Evolutionary conservation across 2,113 vertebrate species (phyloP).

Genomic region (Elaphurus davidianus): DNA sequence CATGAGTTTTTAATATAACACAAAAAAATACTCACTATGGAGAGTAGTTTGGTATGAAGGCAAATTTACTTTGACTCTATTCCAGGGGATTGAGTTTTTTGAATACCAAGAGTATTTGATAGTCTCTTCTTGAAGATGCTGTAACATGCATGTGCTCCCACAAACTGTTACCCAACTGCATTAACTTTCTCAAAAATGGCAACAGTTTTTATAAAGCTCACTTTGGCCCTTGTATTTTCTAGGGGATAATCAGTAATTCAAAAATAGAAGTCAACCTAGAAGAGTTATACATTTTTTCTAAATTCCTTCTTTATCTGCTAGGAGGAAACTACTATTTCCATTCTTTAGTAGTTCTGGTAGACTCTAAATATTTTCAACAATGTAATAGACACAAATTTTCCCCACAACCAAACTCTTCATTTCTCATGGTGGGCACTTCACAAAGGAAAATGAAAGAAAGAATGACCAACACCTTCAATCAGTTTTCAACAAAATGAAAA

Average conservation of each 20-base stretch:
- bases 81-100: neutral
- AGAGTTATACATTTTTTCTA: neutral
- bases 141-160: neutral
- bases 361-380: neutral
- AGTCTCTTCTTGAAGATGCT: neutral
- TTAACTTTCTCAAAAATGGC: neutral
- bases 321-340: neutral
- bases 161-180: neutral
- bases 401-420: neutral
- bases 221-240: neutral
- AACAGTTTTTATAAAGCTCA: neutral
- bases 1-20: slow-evolving; percentile 5
- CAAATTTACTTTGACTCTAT: neutral
- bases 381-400: neutral
- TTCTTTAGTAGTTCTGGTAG: neutral
- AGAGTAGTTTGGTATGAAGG: neutral
- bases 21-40: neutral
- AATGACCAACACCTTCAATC: neutral
- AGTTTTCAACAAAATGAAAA: neutral
- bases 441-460: neutral
- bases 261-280: neutral
- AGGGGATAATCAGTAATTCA: neutral
- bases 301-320: neutral
- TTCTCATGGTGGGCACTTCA: neutral
- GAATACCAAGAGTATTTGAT: neutral